Percentiles rank a stretch among this genome's conserved stretches.
Evolutionary conservation across 2,797 vertebrate genomes (phyloP).

Genomic region (Sarcoramphus papa): DNA sequence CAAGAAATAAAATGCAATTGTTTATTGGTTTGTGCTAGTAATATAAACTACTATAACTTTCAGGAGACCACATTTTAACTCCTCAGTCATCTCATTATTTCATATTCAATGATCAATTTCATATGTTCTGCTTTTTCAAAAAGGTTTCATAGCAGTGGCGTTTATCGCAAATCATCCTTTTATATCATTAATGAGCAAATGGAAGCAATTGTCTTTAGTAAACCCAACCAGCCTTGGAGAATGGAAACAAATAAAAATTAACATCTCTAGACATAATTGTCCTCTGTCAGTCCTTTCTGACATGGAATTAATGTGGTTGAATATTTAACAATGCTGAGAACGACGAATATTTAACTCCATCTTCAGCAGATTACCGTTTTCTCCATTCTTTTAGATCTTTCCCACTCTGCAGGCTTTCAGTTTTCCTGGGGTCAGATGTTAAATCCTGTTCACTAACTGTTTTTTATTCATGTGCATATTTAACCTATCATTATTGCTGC

Average conservation of each 20-base stretch:
- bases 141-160: background rate
- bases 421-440: background rate
- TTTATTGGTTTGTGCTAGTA: background rate
- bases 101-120: background rate
- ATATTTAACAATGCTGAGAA: background rate
- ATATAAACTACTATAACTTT: background rate
- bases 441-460: background rate
- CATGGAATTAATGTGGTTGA: background rate
- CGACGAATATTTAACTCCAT: background rate
- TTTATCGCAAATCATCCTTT: too few relatives aligned
- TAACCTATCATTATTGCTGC: background rate
- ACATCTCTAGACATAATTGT: background rate
- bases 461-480: background rate
- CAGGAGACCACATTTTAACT: background rate
- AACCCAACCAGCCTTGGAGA: background rate
- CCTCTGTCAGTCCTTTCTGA: background rate
- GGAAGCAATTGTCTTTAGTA: background rate
- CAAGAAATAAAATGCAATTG: background rate
- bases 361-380: background rate
- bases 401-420: background rate
- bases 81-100: background rate
- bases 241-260: background rate
- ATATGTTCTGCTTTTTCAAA: background rate
- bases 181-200: background rate
- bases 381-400: background rate